A percentile compares a stretch with the other conserved stretches of the same genome.
Conservation (phyloP, 1,140 invertebrate genomes). For the Hylaeus volcanicus region DNA sequence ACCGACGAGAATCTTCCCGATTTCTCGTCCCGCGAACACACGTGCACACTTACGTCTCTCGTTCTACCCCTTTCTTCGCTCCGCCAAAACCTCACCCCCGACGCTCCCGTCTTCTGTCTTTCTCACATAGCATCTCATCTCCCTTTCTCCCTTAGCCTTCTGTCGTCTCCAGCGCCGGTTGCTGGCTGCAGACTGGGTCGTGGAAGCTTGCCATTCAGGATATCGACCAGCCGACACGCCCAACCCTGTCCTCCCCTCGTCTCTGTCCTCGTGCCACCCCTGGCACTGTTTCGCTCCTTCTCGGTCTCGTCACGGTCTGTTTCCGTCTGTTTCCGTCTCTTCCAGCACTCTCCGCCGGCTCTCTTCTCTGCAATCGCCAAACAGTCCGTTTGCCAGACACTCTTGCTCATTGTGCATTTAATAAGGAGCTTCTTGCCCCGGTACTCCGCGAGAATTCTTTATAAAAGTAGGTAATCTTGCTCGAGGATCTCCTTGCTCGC, state of each 20-base stretch:
- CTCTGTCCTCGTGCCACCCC: not conserved
- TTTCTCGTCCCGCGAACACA: not conserved
- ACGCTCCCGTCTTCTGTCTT: not conserved
- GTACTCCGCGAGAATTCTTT: constrained; percentile 51
- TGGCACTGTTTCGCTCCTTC: constrained; percentile 6
- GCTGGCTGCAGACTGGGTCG: constrained; percentile 63
- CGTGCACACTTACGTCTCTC: constrained; percentile 16
- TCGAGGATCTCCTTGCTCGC: constrained; percentile 52
- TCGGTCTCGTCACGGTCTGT: not conserved
- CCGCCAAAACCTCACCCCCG: not conserved
- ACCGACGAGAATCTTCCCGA: constrained; percentile 10
- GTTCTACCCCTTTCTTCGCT: constrained; percentile 8
- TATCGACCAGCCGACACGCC: constrained; percentile 76
- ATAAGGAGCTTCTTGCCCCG: constrained; percentile 54
- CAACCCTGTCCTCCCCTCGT: constrained; percentile 41
- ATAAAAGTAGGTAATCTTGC: constrained; percentile 53
- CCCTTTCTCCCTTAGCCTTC: not conserved
- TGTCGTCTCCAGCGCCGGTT: constrained; percentile 33
- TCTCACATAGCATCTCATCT: not conserved
- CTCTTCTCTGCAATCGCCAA: constrained; percentile 53
- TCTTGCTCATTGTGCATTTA: constrained; percentile 59
- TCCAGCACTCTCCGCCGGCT: constrained; percentile 32
- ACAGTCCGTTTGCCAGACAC: constrained; percentile 61
- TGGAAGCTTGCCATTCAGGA: constrained; percentile 72
- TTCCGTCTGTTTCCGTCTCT: not conserved